Base-by-base conservation (phyloP, 2,888 invertebrate species). In the Oligia latruncula region DNA sequence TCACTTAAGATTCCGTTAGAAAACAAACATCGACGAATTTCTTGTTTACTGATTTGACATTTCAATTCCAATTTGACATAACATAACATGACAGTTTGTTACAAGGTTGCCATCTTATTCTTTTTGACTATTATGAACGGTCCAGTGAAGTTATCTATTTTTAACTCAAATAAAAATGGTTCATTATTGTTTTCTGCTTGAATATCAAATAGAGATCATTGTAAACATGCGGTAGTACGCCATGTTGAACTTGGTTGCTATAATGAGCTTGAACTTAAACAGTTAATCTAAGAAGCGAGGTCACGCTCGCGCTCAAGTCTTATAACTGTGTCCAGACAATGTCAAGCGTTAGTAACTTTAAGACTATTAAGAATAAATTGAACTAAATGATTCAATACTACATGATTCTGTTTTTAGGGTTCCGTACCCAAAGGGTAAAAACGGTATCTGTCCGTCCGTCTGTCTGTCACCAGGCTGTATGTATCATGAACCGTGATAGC, bases 1-100 rank as follows among this genome's bases (percentile, higher is more conserved):
- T 92, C 90, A 91, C 91, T 83, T 88, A 92, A n/a, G 84, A 89
- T 90, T 90, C 90, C 90, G 91, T 91, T 92, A 89, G 64, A 90
- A 92, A 91, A 90, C 87, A 91, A 89, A 87, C 85, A 89, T 88
- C 80, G 82, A 82, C 82, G 78, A 87, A 88, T 81, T 87, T 82
- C 81, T 90, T 92, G 92, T 92, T 92, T 92, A 92, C 91, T 79
- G 87, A 81, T 84, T 86, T 87, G 87, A 84, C 89, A 83, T 82
- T 83, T 79, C 35, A 52, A 67, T 29, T n/a, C 11, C 58, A 58
- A 60, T 60, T 46, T 58, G 58, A 58, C 58, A 58, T 74, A 74
- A 58, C 58, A 58, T 74, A 74, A 73, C 40, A 58, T 73, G 74
- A 84, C 84, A 83, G 78, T 35, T 72, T 68, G 35, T 8, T n/a